phyloP scores from a whole-genome alignment of 2,113 vertebrate species.

The Dipodomys ordii region DNA sequence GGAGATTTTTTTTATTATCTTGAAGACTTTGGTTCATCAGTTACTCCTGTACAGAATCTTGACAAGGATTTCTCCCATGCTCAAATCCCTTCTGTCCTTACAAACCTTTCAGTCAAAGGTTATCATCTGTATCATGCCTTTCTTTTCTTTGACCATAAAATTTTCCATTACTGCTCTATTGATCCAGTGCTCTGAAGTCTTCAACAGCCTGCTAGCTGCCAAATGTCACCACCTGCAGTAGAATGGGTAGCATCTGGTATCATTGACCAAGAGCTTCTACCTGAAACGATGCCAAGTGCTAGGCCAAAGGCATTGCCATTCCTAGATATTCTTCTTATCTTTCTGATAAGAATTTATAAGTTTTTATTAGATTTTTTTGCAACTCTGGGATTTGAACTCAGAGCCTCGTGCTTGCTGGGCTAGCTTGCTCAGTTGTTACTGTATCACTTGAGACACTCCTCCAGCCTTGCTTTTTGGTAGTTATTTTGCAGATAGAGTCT shows the following conservation, averaged over 20 bases:
- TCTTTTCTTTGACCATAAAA: neutral
- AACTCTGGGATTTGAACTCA: too few species aligned
- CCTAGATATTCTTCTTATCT: neutral
- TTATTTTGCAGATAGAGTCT: too few species aligned
- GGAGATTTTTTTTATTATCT: slow-evolving; percentile 38
- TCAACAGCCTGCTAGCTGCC: neutral
- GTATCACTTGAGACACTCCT: too few species aligned
- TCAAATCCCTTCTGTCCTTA: neutral
- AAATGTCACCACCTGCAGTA: neutral
- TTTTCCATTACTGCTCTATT: neutral
- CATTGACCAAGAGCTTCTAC: neutral
- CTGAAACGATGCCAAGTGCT: neutral
- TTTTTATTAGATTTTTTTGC: neutral
- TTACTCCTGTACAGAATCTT: neutral
- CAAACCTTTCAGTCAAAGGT: neutral
- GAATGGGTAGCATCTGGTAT: neutral
- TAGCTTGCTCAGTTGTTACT: too few species aligned
- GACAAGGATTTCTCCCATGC: neutral
- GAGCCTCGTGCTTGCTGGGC: too few species aligned
- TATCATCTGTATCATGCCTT: neutral
- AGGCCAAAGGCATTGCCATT: neutral
- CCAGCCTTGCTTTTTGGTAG: too few species aligned
- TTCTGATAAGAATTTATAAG: neutral
- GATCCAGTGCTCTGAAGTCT: slow-evolving; percentile 9
- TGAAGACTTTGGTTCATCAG: slow-evolving; percentile 22